A percentile compares a stretch with the other conserved stretches of the same genome.
These are phyloP conservation scores for Lutjanus campechanus DNA, from an alignment of 2,797 vertebrate species.

Conservation along the genomic window DNA sequence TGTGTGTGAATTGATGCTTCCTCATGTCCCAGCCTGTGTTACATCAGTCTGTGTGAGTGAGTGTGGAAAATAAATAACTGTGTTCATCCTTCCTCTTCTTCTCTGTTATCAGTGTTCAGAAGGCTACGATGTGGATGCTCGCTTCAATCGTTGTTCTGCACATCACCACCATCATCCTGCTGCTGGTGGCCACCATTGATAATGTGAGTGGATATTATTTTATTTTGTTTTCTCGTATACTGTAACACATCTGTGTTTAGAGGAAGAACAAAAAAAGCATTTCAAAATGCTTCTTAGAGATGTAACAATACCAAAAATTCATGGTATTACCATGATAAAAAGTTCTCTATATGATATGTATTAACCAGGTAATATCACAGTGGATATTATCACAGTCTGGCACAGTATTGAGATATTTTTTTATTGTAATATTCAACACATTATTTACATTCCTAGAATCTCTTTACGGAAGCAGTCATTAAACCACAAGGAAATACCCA, in stretches of 20 bases:
- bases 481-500: constrained; percentile 16
- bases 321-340: too few relatives aligned
- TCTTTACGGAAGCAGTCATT: background rate
- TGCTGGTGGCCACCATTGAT: constrained; percentile 94
- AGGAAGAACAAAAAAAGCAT: background rate
- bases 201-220: constrained; percentile 88
- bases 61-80: constrained; percentile 57
- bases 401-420: too few relatives aligned
- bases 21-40: constrained; percentile 2
- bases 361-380: too few relatives aligned
- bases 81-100: constrained; percentile 45
- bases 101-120: constrained; percentile 53
- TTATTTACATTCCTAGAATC: too few relatives aligned
- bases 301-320: too few relatives aligned
- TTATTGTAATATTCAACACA: too few relatives aligned
- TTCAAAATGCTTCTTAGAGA: too few relatives aligned
- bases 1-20: constrained; percentile 4
- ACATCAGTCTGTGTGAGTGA: background rate
- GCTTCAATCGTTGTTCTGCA: constrained; percentile 93
- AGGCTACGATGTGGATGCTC: constrained; percentile 92
- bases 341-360: too few relatives aligned
- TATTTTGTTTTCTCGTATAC: background rate
- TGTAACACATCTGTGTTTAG: background rate
- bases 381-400: too few relatives aligned
- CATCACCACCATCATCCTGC: constrained; percentile 91